Percentiles rank a stretch among this genome's conserved stretches.
Evolutionary conservation across 2,797 vertebrate genomes (phyloP).

Genomic region (Lithobates pipiens): DNA sequence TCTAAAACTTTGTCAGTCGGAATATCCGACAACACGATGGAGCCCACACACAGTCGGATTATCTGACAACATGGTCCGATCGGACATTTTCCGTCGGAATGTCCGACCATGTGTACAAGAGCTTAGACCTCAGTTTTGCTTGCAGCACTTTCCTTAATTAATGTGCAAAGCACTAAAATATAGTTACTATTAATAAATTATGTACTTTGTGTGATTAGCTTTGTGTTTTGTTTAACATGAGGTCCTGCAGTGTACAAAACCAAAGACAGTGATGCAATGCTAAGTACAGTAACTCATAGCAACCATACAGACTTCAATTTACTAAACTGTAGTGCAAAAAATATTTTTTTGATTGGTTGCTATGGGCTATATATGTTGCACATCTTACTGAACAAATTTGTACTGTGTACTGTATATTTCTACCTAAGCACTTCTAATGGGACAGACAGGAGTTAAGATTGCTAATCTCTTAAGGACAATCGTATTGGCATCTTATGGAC

Average conservation of each 20-base stretch:
- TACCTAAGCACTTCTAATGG: not conserved
- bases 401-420: not conserved
- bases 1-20: too few relatives aligned
- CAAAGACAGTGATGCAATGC: not conserved
- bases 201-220: not conserved
- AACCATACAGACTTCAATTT: not conserved
- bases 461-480: not conserved
- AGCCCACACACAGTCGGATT: too few relatives aligned
- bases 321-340: not conserved
- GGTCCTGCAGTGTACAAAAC: too few relatives aligned
- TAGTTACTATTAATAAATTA: too few relatives aligned
- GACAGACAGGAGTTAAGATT: slow-evolving; percentile 31
- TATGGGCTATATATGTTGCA: not conserved
- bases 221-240: too few relatives aligned
- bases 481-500: slow-evolving; percentile 12
- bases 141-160: too few relatives aligned
- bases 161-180: too few relatives aligned
- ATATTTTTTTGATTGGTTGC: not conserved
- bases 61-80: too few relatives aligned
- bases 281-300: not conserved
- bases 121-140: too few relatives aligned
- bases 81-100: too few relatives aligned
- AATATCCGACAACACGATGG: too few relatives aligned
- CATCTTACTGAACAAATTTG: not conserved
- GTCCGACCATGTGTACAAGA: too few relatives aligned